Evolutionary conservation across 2,797 vertebrate genomes (phyloP), one percentile per base, ranked within the genome.

Genomic region (Falco peregrinus): DNA sequence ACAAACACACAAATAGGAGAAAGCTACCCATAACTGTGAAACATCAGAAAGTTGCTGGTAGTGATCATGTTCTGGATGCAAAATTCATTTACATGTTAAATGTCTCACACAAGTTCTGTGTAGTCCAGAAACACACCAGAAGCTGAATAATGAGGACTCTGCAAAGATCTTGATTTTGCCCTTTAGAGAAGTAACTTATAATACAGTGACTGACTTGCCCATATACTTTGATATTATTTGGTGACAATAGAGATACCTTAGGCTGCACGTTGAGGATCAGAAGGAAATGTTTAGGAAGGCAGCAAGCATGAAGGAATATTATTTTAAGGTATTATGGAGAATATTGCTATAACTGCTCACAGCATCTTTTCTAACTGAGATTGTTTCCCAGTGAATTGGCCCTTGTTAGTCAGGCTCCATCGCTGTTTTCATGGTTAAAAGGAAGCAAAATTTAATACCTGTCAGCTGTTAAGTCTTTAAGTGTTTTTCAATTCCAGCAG

Each of bases 301-400:
- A 60, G 25, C 35, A 87, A 57, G 41, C 57, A 26, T 33, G 50
- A 76, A 41, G 33, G 20, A 84, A 87, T 73, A 79, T 14, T 76
- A 54, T 87, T 95, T 93, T 47, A 91, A 87, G 9, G 11, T 43
- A 43, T 41, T 48, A 54, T 11, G 5, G 37, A 91, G 54, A 78
- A 73, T 80, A 82, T 41, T 29, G 18, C 9, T 45, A 3, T 61
- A 50, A 69, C 35, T 73, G 54, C 39, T 93, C 14, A 47, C 31
- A 80, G 35, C 9, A 13, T 50, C 51, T 76, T 79, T 76, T 74
- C 10, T 54, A 60, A 50, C 63, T 61, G 31, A 3, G 1, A 41
- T 50, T 89, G 82, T 89, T 96, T 96, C 91, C 85, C 87, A 82
- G 26, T 50, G 67, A 91, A 96, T 89, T 89, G 35, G 61, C 20